Conservation (phyloP, 2,888 invertebrate species). For the Philereme vetulata region DNA sequence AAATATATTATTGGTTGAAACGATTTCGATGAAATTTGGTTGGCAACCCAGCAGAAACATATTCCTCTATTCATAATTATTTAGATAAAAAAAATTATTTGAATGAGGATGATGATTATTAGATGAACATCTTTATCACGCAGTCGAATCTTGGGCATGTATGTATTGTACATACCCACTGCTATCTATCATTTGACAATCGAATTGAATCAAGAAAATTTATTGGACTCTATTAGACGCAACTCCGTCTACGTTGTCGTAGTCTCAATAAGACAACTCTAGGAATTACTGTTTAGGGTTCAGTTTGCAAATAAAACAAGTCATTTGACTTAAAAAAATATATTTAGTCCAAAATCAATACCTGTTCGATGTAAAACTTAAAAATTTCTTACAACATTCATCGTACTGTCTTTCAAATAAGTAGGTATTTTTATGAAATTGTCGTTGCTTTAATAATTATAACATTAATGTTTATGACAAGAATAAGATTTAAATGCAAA, state of each 20-base stretch:
- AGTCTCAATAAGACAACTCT: not conserved
- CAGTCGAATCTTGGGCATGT: no score
- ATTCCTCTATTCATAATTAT: no score
- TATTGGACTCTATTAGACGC: not conserved
- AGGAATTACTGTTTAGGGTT: no score
- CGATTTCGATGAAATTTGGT: no score
- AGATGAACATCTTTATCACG: no score
- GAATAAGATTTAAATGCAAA: slow-evolving; percentile 15
- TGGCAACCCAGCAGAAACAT: no score
- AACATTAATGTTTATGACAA: not conserved
- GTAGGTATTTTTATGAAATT: not conserved
- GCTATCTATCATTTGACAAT: slow-evolving; percentile 9
- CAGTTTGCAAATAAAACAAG: slow-evolving; percentile 7
- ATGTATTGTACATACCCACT: not conserved
- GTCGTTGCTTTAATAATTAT: not conserved
- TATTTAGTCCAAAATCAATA: slow-evolving; percentile 6
- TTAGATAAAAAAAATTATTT: no score
- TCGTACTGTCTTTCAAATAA: slow-evolving; percentile 4
- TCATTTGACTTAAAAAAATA: slow-evolving; percentile 8
- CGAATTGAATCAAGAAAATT: not conserved
- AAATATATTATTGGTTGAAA: no score
- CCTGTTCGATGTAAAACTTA: slow-evolving; percentile 7
- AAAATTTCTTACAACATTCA: slow-evolving; percentile 13
- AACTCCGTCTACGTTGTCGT: not conserved
- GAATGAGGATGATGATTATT: no score